These are phyloP conservation scores for Mastomys natalensis DNA, from an alignment of 2,113 vertebrate genomes.

Conservation along the genomic window DNA sequence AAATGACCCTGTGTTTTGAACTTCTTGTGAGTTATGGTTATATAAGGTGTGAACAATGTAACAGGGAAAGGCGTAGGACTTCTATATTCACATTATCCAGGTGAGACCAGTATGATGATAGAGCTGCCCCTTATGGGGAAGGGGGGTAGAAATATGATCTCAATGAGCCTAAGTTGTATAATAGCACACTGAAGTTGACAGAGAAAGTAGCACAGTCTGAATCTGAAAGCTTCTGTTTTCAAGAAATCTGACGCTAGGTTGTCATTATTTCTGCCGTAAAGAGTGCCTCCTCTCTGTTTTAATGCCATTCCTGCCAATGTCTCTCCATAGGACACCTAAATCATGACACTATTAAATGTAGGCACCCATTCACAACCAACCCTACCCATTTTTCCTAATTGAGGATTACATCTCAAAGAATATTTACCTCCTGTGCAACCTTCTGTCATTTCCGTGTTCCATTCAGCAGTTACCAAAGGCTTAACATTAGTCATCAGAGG, in stretches of 20 bases:
- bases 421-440: conserved; percentile 69
- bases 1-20: neutral
- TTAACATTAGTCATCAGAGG: conserved; percentile 6
- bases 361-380: conserved; percentile 35
- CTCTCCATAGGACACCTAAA: conserved; percentile 21
- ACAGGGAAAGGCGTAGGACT: conserved; percentile 38
- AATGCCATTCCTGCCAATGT: conserved; percentile 41
- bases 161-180: conserved; percentile 74
- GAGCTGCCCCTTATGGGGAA: conserved; percentile 67
- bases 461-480: conserved; percentile 52
- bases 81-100: conserved; percentile 32
- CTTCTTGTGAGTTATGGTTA: neutral
- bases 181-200: conserved; percentile 73
- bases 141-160: conserved; percentile 70
- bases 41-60: conserved; percentile 31
- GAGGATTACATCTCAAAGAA: conserved; percentile 60
- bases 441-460: conserved; percentile 63
- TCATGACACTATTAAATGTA: conserved; percentile 31
- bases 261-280: conserved; percentile 58
- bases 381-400: conserved; percentile 31
- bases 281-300: neutral
- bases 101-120: conserved; percentile 54
- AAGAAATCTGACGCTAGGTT: neutral
- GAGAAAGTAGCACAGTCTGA: conserved; percentile 70
- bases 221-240: conserved; percentile 46